phyloP scores from a whole-genome alignment of 2,797 vertebrate genomes.

The Lophura swinhoii region DNA sequence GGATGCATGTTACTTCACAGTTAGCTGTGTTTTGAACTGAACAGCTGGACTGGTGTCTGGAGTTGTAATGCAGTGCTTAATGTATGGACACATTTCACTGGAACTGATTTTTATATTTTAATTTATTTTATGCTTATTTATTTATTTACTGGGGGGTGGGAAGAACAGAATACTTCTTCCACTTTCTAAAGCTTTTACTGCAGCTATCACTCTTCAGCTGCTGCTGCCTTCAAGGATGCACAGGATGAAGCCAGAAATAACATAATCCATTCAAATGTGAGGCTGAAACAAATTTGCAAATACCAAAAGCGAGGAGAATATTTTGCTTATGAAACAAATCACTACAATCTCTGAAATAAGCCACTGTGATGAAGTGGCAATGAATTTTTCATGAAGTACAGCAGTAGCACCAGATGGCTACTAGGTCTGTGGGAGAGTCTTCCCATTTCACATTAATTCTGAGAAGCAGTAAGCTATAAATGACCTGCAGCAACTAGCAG shows the following conservation, averaged over 20 bases:
- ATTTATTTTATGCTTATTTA: neutral
- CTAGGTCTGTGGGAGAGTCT: conserved; percentile 38
- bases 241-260: conserved; percentile 15
- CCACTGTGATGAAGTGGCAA: conserved; percentile 42
- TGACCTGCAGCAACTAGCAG: neutral
- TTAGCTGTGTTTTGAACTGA: neutral
- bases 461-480: neutral
- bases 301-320: conserved; percentile 31
- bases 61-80: neutral
- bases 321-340: conserved; percentile 55
- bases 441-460: neutral
- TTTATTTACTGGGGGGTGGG: neutral
- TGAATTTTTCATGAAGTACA: conserved; percentile 62
- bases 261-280: conserved; percentile 33
- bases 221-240: conserved; percentile 5
- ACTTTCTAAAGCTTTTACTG: conserved; percentile 25
- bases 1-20: neutral
- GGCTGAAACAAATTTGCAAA: conserved; percentile 33
- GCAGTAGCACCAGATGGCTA: conserved; percentile 44
- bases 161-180: neutral
- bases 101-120: neutral
- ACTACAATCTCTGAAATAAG: conserved; percentile 30
- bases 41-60: neutral
- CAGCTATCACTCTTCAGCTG: neutral
- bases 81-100: neutral